These are phyloP conservation scores for Tribolium freemani DNA, from an alignment of 2,888 invertebrate species.

Conservation along the genomic window DNA sequence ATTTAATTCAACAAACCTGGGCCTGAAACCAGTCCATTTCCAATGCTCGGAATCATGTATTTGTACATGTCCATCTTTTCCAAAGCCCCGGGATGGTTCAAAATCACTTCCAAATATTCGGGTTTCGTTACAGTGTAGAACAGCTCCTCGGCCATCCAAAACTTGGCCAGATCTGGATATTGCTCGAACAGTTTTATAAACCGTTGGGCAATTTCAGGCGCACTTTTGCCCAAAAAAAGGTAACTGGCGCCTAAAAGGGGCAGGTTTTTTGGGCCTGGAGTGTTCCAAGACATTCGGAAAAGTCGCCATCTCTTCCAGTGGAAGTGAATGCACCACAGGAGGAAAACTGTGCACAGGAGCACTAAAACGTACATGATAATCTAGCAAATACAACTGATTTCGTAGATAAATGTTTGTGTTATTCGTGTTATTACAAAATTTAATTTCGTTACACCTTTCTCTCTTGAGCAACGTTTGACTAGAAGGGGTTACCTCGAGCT, in stretches of 20 bases:
- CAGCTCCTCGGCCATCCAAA: background rate
- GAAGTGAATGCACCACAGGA: background rate
- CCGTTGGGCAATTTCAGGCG: background rate
- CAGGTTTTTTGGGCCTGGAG: background rate
- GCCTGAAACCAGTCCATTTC: constrained; percentile 8
- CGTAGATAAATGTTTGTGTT: too few relatives aligned
- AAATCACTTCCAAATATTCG: constrained; percentile 11
- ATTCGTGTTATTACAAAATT: background rate
- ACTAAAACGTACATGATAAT: constrained; percentile 1
- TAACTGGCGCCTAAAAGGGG: background rate
- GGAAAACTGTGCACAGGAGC: background rate
- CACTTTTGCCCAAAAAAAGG: background rate
- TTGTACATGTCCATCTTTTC: background rate
- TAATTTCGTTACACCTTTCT: constrained; percentile 17
- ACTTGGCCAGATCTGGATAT: background rate
- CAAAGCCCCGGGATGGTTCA: constrained; percentile 1
- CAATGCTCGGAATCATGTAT: background rate
- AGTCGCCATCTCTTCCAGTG: background rate
- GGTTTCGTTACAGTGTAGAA: constrained; percentile 7
- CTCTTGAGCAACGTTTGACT: background rate
- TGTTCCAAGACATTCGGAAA: background rate
- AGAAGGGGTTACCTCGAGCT: too few relatives aligned
- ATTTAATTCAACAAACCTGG: constrained; percentile 10
- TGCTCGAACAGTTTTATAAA: background rate
- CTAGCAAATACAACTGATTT: background rate